Conservation (phyloP, 2,113 vertebrate species). For the Pachycephala philippinensis region DNA sequence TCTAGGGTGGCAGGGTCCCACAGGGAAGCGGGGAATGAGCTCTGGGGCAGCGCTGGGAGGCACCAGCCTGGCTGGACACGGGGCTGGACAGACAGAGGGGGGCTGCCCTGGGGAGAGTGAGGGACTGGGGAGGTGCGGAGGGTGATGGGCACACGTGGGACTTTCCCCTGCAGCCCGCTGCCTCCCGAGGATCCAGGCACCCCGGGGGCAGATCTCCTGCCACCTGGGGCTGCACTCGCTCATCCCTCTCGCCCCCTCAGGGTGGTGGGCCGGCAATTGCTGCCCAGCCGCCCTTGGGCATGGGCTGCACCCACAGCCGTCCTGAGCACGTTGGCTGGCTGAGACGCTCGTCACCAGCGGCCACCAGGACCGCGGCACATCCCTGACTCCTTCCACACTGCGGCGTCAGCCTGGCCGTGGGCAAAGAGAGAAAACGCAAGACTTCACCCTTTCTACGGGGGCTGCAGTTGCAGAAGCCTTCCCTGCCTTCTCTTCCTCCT, state of each 20-base stretch:
- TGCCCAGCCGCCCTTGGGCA: not conserved
- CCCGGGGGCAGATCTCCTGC: rapidly evolving
- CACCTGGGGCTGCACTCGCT: not conserved
- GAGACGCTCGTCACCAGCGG: not conserved
- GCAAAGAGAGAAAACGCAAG: too few species aligned
- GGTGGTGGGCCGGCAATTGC: not conserved
- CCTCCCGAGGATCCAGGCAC: too few species aligned
- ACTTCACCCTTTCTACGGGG: not conserved
- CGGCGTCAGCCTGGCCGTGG: rapidly evolving
- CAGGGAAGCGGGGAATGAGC: rapidly evolving
- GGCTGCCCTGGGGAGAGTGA: not conserved
- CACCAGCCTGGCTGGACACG: rapidly evolving
- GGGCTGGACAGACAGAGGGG: rapidly evolving
- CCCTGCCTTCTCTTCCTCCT: not conserved
- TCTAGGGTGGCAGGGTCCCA: rapidly evolving
- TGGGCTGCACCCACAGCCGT: not conserved
- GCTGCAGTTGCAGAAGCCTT: not conserved
- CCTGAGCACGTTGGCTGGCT: not conserved
- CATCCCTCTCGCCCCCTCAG: too few species aligned
- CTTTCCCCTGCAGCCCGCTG: not conserved
- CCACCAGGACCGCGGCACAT: not conserved
- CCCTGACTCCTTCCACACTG: not conserved
- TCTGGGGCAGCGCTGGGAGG: not conserved
- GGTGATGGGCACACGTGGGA: rapidly evolving
- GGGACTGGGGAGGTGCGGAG: not conserved